Evolutionary conservation across 2,888 invertebrate species (phyloP), one percentile per base, ranked within the genome.

Genomic region (Ichneumoninae sp.): DNA sequence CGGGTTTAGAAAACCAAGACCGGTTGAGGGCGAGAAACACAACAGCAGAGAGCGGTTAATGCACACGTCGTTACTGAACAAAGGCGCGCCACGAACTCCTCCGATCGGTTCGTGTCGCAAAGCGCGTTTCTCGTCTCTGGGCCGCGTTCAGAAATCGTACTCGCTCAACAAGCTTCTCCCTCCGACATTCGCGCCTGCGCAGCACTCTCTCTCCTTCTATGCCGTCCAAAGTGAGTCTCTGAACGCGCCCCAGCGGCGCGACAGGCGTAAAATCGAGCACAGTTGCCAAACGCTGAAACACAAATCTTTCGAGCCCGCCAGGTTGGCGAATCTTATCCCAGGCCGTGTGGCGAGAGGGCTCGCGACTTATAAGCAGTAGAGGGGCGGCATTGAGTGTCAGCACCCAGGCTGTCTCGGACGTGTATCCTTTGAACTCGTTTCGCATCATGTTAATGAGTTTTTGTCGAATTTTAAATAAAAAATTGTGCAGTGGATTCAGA

Each of bases 391-490:
- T 69, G 54, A 77, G 92, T 91, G 92, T 90, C 92, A 91, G 91
- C 92, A 92, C 89, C 71, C 50, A 90, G 93, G 93, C 92, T 91
- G 89, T 92, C 93, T 93, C 93, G 90, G 89, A 90, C 80, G 92
- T 93, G 92, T 91, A 92, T 92, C 91, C 90, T 92, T 89, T 91
- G 90, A 91, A 90, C 83, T 87, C 86, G 86, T 77, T 88, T 88
- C 89, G 89, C 93, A 93, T 89, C 96, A 96, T 96, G 96, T 96
- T 96, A 96, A 96, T 96, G 95, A 96, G 96, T 95, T 96, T 95
- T 95, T 94, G 95, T 95, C 95, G 95, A 95, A 95, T 95, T 95
- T 95, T 95, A 95, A 95, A 95, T 95, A 95, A 95, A 95, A 95
- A 95, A 96, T 95, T 95, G 95, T 96, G 96, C 95, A 95, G 95